Evolutionary conservation across 2,797 vertebrate genomes (phyloP).

Genomic region (Ambastaia sidthimunki): DNA sequence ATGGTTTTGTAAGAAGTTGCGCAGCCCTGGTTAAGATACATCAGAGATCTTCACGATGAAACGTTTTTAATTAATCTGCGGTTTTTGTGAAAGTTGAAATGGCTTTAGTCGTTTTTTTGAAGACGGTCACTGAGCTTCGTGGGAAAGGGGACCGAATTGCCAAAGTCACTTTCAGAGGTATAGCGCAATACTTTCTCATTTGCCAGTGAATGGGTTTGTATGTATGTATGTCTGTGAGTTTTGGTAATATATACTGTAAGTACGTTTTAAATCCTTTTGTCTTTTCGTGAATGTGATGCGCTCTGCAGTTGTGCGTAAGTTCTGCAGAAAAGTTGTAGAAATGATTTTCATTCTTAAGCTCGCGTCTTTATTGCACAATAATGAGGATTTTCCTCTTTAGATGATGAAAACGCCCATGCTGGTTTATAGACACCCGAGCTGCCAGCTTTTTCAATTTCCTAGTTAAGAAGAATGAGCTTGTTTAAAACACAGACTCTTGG

Average conservation of each 20-base stretch:
- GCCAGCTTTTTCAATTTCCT: neutral
- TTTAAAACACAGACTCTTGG: neutral
- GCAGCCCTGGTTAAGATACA: slow-evolving; percentile 43
- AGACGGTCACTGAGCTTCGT: slow-evolving; percentile 84
- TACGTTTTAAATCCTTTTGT: neutral
- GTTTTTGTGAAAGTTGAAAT: slow-evolving; percentile 67
- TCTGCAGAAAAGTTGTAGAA: slow-evolving; percentile 59
- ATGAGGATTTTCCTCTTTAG: neutral
- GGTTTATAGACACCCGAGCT: neutral
- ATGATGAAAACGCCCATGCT: neutral
- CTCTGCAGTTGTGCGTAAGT: neutral
- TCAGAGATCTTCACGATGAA: slow-evolving; percentile 2
- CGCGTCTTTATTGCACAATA: too few relatives aligned
- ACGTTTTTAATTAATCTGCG: neutral
- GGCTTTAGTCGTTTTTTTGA: slow-evolving; percentile 88
- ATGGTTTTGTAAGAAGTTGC: slow-evolving; percentile 51
- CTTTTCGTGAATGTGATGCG: neutral
- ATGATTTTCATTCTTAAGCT: slow-evolving; percentile 38
- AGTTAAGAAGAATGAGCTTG: neutral
- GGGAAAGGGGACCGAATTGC: slow-evolving; percentile 89
- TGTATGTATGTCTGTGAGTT: neutral
- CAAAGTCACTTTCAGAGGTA: slow-evolving; percentile 95
- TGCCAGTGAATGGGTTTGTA: neutral
- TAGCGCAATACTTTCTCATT: slow-evolving; percentile 10
- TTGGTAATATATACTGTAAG: too few relatives aligned